These are phyloP conservation scores for Toxonevra muliebris DNA, from an alignment of 2,888 invertebrate genomes.

Conservation along the genomic window DNA sequence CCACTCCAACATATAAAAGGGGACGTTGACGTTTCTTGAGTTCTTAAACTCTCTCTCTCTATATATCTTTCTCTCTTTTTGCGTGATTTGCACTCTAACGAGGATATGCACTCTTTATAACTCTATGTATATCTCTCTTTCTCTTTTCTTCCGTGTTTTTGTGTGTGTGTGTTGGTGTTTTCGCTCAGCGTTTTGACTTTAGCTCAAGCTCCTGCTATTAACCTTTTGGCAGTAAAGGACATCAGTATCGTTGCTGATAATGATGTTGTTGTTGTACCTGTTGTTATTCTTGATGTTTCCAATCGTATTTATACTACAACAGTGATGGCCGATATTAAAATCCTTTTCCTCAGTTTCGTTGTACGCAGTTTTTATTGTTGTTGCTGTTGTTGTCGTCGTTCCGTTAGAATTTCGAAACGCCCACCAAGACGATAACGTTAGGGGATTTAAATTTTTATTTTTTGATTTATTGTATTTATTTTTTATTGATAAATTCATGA, in stretches of 20 bases:
- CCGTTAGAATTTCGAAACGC: constrained; percentile 41
- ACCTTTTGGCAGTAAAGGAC: no score
- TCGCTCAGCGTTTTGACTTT: not conserved
- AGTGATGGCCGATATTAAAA: no score
- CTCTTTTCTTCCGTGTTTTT: not conserved
- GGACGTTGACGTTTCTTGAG: no score
- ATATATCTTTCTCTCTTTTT: no score
- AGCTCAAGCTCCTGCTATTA: constrained; percentile 19
- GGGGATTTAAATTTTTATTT: constrained; percentile 52
- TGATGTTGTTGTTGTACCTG: constrained; percentile 24
- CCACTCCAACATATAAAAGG: no score
- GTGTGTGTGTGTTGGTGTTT: not conserved
- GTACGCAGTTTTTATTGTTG: constrained; percentile 26
- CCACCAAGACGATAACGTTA: constrained; percentile 43
- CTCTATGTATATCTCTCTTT: not conserved
- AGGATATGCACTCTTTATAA: no score
- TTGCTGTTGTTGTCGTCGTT: constrained; percentile 33
- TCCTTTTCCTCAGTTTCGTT: constrained; percentile 26
- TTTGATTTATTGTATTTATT: constrained; percentile 53
- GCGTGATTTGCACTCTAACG: no score
- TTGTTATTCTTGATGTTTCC: constrained; percentile 11
- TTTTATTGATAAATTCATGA: constrained; percentile 61
- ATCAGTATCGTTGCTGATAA: constrained; percentile 11
- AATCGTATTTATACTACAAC: not conserved
- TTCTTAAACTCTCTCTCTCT: no score